phyloP scores from a whole-genome alignment of 2,888 invertebrate genomes.

The Drosophila engyochracea region DNA sequence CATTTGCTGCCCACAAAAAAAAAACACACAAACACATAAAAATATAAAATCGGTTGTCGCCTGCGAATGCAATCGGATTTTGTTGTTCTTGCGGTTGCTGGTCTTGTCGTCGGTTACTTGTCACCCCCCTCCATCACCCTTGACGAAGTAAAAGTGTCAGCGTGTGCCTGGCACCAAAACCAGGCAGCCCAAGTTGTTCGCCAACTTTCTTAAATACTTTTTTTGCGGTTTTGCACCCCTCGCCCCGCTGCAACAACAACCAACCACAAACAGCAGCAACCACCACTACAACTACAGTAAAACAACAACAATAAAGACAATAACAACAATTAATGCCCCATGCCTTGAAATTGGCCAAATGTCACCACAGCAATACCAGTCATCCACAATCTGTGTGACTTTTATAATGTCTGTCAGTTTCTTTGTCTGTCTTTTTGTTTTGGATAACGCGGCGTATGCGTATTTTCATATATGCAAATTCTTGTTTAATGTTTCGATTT shows the following conservation, averaged over 20 bases:
- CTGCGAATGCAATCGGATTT: slow-evolving; percentile 14
- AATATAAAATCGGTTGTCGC: slow-evolving; percentile 31
- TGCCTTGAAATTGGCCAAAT: slow-evolving; percentile 58
- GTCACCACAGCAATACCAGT: slow-evolving; percentile 36
- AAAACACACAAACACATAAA: not conserved
- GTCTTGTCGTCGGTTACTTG: slow-evolving; percentile 1
- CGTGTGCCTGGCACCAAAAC: slow-evolving; percentile 70
- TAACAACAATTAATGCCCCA: slow-evolving; percentile 65
- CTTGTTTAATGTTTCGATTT: not conserved
- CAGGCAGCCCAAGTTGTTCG: slow-evolving; percentile 52
- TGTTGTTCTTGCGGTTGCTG: slow-evolving; percentile 23
- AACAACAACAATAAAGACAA: not conserved
- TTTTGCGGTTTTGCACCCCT: slow-evolving; percentile 61
- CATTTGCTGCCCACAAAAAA: slow-evolving; percentile 45
- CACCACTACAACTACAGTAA: slow-evolving; percentile 27
- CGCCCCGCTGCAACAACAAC: slow-evolving; percentile 6
- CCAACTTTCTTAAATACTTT: slow-evolving; percentile 78
- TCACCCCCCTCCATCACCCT: not conserved
- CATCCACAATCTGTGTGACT: not conserved
- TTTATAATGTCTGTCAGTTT: not conserved
- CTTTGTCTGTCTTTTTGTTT: not conserved
- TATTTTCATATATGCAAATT: slow-evolving; percentile 38
- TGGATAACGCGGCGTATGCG: slow-evolving; percentile 64
- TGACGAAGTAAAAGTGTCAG: slow-evolving; percentile 76
- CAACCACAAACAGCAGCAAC: slow-evolving; percentile 10